A percentile compares a stretch with the other conserved stretches of the same genome.
These are phyloP conservation scores for Malacoraja senta DNA, from an alignment of 2,797 vertebrate species.

Conservation along the genomic window DNA sequence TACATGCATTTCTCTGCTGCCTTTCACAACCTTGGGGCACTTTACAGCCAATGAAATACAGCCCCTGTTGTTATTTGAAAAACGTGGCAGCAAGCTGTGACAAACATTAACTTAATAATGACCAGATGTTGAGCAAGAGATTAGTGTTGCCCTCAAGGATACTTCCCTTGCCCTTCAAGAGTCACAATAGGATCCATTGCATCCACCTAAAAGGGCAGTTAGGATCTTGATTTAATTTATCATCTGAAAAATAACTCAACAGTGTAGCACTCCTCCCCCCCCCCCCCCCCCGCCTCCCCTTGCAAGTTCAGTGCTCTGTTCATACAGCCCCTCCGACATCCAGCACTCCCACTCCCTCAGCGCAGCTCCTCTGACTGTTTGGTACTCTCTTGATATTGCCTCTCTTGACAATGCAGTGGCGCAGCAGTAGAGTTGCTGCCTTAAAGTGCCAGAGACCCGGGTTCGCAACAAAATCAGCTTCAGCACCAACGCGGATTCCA, in stretches of 20 bases:
- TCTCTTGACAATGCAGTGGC: neutral
- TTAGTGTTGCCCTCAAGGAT: neutral
- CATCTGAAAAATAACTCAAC: neutral
- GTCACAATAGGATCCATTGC: neutral
- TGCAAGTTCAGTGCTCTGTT: neutral
- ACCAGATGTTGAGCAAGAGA: neutral
- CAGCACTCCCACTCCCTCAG: neutral
- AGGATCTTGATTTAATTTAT: neutral
- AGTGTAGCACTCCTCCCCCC: neutral
- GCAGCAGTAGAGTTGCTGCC: too few species aligned
- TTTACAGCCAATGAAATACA: neutral
- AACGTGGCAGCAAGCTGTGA: neutral
- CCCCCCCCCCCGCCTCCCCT: too few species aligned
- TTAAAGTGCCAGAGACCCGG: too few species aligned
- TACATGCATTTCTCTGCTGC: too few species aligned
- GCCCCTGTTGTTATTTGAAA: neutral
- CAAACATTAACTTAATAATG: neutral
- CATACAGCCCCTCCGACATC: neutral
- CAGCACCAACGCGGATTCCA: neutral
- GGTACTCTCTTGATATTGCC: too few species aligned
- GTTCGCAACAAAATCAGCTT: neutral
- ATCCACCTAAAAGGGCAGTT: neutral
- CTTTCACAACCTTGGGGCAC: neutral
- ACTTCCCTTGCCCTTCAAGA: neutral
- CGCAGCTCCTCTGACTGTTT: neutral